phyloP scores from a whole-genome alignment of 2,888 invertebrate species.

The Drosophila basisetae region DNA sequence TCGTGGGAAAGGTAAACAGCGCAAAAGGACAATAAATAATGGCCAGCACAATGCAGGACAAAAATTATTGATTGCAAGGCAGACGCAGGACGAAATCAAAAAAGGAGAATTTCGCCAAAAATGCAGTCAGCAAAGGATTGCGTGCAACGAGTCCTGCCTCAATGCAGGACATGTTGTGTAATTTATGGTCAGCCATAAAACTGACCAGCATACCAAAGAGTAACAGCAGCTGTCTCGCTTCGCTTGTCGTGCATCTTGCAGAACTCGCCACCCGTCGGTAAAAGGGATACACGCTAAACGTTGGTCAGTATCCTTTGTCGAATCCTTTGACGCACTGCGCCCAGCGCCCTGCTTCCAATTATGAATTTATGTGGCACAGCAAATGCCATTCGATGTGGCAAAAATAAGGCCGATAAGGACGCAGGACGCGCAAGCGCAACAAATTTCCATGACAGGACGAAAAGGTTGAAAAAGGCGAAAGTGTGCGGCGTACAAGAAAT shows the following conservation, averaged over 20 bases:
- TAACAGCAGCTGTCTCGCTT: conserved; percentile 52
- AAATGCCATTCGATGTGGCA: conserved; percentile 46
- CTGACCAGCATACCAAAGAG: conserved; percentile 29
- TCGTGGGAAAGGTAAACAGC: conserved; percentile 75
- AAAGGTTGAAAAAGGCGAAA: conserved; percentile 45
- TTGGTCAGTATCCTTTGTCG: conserved; percentile 38
- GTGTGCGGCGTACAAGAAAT: conserved; percentile 35
- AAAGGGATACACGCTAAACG: conserved; percentile 12
- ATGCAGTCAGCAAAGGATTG: conserved; percentile 65
- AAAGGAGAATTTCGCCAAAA: conserved; percentile 10
- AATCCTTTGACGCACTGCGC: conserved; percentile 55
- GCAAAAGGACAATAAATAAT: conserved; percentile 67
- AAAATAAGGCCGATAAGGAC: conserved; percentile 7
- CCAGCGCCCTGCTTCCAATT: conserved; percentile 50
- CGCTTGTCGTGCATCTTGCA: neutral
- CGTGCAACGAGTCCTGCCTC: conserved; percentile 27
- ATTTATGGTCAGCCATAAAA: conserved; percentile 56
- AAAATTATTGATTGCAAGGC: conserved; percentile 62
- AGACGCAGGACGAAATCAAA: conserved; percentile 5
- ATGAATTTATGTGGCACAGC: conserved; percentile 53
- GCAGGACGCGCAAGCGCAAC: conserved; percentile 57
- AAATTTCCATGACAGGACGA: conserved; percentile 39
- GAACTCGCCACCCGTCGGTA: conserved; percentile 34
- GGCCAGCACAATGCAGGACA: conserved; percentile 67
- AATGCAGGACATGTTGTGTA: conserved; percentile 53